A percentile compares a stretch with the other conserved stretches of the same genome.
Conservation (phyloP, 1,140 invertebrate genomes). For the Protaetia brevitarsis region DNA sequence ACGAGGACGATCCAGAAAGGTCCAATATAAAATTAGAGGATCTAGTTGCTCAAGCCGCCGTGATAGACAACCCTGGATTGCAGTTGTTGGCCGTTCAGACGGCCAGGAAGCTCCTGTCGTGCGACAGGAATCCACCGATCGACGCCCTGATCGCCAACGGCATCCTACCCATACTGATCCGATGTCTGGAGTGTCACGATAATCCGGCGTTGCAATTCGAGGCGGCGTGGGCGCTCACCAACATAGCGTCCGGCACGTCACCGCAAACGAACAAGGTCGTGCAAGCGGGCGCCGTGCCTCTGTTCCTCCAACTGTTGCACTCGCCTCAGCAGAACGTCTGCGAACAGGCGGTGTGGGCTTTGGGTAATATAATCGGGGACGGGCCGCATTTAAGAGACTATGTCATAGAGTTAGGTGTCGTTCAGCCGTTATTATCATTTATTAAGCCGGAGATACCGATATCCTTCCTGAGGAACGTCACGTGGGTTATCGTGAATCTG, state of each 20-base stretch:
- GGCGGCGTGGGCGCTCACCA: conserved; percentile 98
- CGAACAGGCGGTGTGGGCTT: conserved; percentile 98
- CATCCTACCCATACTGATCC: conserved; percentile 90
- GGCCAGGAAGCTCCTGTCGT: conserved; percentile 91
- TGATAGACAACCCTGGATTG: conserved; percentile 63
- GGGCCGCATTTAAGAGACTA: conserved; percentile 87
- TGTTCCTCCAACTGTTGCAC: conserved; percentile 86
- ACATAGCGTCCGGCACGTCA: conserved; percentile 97
- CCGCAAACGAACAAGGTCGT: conserved; percentile 95
- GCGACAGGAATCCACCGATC: conserved; percentile 98
- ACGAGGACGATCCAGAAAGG: conserved; percentile 74
- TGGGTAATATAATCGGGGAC: conserved; percentile 92
- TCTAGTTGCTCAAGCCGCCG: conserved; percentile 71
- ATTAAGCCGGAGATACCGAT: conserved; percentile 92
- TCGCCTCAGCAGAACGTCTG: conserved; percentile 97
- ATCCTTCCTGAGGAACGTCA: conserved; percentile 92
- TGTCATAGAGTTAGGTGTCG: conserved; percentile 87
- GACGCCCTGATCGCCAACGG: conserved; percentile 91
- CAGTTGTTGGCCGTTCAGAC: conserved; percentile 82
- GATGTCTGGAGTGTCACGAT: conserved; percentile 81
- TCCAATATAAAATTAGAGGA: conserved; percentile 64
- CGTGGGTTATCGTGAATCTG: conserved; percentile 96
- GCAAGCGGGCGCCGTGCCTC: conserved; percentile 88
- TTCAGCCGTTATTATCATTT: conserved; percentile 83
- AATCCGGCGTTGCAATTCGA: conserved; percentile 96